phyloP scores from a whole-genome alignment of 1,140 invertebrate species.

The Mactra quadrangularis region DNA sequence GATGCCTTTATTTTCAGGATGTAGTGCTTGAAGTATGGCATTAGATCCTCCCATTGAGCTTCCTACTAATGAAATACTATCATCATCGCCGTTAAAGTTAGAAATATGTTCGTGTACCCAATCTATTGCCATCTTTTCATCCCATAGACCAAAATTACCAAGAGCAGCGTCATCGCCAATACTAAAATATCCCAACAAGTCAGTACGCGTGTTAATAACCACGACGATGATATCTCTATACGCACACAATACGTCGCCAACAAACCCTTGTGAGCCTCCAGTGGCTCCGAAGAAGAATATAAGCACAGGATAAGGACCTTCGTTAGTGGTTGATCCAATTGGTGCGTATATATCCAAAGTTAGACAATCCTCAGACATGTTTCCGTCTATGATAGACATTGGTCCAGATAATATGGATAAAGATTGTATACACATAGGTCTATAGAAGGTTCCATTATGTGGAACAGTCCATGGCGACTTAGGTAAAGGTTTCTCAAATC shows the following conservation, averaged over 20 bases:
- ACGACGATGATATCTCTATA: constrained; percentile 44
- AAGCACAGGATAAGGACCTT: constrained; percentile 28
- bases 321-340: neutral
- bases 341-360: constrained; percentile 51
- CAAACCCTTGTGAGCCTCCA: constrained; percentile 24
- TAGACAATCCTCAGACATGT: constrained; percentile 48
- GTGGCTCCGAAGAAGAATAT: constrained; percentile 18
- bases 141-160: constrained; percentile 53
- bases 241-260: constrained; percentile 19
- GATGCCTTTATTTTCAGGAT: constrained; percentile 26
- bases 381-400: neutral
- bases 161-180: constrained; percentile 16
- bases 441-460: constrained; percentile 27
- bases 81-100: constrained; percentile 31
- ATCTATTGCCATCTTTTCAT: constrained; percentile 46
- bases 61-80: constrained; percentile 33
- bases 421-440: constrained; percentile 33
- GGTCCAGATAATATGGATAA: neutral
- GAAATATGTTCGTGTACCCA: constrained; percentile 50
- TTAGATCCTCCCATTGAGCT: constrained; percentile 35
- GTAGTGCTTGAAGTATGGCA: constrained; percentile 35
- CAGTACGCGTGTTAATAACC: constrained; percentile 89
- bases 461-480: constrained; percentile 82
- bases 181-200: constrained; percentile 91
- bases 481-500: constrained; percentile 90